phyloP scores from a whole-genome alignment of 2,888 invertebrate genomes.

The Autographa pulchrina region DNA sequence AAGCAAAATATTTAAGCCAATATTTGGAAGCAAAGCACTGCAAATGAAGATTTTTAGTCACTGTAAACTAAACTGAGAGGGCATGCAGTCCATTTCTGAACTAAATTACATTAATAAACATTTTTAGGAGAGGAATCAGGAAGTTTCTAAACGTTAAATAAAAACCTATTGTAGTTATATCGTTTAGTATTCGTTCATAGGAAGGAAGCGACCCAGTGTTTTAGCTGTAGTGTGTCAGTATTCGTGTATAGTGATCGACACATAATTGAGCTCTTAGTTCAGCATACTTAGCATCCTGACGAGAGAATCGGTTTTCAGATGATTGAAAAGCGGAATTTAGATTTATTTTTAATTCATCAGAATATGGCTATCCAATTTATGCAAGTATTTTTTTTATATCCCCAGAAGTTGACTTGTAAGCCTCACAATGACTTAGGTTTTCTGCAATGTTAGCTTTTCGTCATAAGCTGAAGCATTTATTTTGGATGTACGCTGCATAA shows the following conservation, averaged over 20 bases:
- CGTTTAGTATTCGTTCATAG: background rate
- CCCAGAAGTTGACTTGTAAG: background rate
- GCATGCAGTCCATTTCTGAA: background rate
- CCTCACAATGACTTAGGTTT: background rate
- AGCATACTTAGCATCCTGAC: too few species aligned
- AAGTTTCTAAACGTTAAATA: background rate
- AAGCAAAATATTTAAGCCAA: background rate
- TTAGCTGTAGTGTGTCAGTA: background rate
- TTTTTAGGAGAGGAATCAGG: slow-evolving; percentile 1
- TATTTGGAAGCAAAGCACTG: slow-evolving; percentile 3
- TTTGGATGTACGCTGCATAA: slow-evolving; percentile 8
- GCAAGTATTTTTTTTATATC: background rate
- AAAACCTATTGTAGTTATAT: background rate
- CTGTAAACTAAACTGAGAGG: background rate
- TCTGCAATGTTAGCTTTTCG: background rate
- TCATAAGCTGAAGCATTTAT: background rate
- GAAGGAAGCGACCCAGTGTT: slow-evolving; percentile 1
- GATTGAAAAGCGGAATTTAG: background rate
- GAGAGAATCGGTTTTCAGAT: background rate
- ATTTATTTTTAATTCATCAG: background rate
- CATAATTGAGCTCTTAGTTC: background rate
- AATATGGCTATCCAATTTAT: background rate
- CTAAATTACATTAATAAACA: background rate
- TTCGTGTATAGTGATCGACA: background rate
- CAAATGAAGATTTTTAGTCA: background rate